These are phyloP conservation scores for Drosophila stalkeri DNA, from an alignment of 2,888 invertebrate genomes.

Conservation along the genomic window DNA sequence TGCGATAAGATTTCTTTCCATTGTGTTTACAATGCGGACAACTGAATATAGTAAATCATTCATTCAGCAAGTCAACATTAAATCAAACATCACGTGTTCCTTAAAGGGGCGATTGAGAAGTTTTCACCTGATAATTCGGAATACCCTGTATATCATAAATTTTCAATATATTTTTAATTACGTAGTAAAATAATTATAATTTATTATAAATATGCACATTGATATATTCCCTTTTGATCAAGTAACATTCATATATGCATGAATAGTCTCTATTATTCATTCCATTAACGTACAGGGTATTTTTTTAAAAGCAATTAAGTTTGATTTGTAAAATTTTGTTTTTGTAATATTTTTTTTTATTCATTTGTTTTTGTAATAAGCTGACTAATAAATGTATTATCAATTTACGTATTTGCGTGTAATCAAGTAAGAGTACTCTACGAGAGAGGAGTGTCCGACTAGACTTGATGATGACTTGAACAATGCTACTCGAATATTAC, in stretches of 20 bases:
- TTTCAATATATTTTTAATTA: not conserved
- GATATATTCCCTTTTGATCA: not conserved
- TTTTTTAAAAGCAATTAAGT: not conserved
- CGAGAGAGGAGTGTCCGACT: not conserved
- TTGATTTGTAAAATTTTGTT: not conserved
- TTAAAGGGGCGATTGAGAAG: no score
- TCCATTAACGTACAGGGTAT: not conserved
- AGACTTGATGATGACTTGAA: not conserved
- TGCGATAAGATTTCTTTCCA: conserved; percentile 25
- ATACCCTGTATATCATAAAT: not conserved
- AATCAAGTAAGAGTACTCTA: not conserved
- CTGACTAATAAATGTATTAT: not conserved
- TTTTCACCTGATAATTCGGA: no score
- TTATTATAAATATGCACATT: not conserved
- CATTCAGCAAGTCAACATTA: not conserved
- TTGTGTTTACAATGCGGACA: not conserved
- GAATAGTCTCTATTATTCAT: not conserved
- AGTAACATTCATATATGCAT: no score
- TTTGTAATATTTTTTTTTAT: not conserved
- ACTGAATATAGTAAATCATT: conserved; percentile 1
- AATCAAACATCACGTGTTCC: conserved; percentile 1
- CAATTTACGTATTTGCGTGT: not conserved
- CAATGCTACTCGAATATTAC: not conserved
- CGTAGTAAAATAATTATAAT: no score
- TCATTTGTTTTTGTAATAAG: not conserved